Conservation (phyloP, 2,113 vertebrate species). For the Ifrita kowaldi region DNA sequence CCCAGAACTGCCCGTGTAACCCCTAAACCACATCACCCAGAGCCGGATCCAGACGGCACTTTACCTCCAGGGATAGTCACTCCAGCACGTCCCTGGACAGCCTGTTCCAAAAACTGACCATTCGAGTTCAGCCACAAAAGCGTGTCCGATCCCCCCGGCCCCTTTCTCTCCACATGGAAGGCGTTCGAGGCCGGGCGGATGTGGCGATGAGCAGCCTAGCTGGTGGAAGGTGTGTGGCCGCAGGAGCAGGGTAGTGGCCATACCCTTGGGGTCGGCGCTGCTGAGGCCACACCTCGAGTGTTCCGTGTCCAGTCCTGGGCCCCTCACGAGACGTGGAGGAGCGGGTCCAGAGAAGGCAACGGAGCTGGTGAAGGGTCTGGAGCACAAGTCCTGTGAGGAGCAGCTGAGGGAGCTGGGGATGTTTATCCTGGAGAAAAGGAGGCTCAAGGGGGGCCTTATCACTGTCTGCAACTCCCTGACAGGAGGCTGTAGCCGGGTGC, state of each 20-base stretch:
- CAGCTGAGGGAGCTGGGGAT: background rate
- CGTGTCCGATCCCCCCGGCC: background rate
- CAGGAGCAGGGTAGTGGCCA: background rate
- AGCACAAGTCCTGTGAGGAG: background rate
- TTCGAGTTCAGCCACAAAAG: background rate
- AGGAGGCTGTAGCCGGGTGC: too few relatives aligned
- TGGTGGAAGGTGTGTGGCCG: background rate
- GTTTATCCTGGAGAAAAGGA: background rate
- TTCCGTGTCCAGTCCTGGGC: background rate
- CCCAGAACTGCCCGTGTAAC: background rate
- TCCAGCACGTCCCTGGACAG: background rate
- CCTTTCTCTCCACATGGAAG: accelerated
- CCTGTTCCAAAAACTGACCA: background rate
- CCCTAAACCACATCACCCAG: background rate
- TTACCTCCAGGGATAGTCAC: background rate
- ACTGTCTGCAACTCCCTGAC: background rate
- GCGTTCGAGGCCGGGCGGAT: background rate
- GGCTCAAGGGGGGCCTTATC: accelerated
- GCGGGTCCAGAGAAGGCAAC: background rate
- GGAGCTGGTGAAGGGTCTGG: background rate
- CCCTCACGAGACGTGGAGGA: background rate
- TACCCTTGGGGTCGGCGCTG: accelerated
- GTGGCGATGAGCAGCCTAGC: background rate
- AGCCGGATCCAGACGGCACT: background rate
- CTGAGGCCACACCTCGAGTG: accelerated